phyloP scores from a whole-genome alignment of 2,113 vertebrate genomes.

The Chrysemys picta region DNA sequence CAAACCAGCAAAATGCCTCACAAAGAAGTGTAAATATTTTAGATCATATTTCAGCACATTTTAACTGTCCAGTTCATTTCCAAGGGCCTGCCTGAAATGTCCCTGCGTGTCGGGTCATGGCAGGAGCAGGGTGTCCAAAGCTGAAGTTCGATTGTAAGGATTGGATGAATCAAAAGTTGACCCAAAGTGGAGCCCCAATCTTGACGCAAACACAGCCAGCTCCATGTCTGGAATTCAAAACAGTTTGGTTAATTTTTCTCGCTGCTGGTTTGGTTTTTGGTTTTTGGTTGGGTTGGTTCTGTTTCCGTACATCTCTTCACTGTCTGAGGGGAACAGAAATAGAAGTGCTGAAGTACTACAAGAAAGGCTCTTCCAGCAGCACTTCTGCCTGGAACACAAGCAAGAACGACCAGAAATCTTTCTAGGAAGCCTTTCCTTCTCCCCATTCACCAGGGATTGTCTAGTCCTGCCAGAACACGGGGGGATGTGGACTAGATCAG shows the following conservation, averaged over 20 bases:
- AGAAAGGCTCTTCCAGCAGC: neutral
- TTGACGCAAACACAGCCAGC: accelerated
- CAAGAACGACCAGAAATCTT: neutral
- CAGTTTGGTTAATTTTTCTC: neutral
- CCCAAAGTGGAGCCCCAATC: neutral
- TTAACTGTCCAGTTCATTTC: neutral
- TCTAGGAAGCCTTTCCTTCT: too few species aligned
- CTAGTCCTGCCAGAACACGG: too few species aligned
- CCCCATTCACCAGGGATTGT: too few species aligned
- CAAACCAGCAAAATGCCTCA: constrained; percentile 8
- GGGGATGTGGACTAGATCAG: too few species aligned
- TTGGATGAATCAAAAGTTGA: neutral
- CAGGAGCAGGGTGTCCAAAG: neutral
- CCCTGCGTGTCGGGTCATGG: neutral
- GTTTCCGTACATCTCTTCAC: too few species aligned
- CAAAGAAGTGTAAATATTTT: neutral
- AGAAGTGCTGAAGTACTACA: neutral
- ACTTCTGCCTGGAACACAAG: neutral
- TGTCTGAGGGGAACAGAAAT: neutral
- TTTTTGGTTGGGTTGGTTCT: too few species aligned
- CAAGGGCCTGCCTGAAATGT: accelerated
- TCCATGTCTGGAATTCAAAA: neutral
- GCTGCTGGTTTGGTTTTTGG: too few species aligned
- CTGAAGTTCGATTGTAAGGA: neutral
- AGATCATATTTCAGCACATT: neutral